Evolutionary conservation across 1,140 invertebrate genomes (phyloP), one percentile per base, ranked within the genome.

Genomic region (Neodiprion lecontei): DNA sequence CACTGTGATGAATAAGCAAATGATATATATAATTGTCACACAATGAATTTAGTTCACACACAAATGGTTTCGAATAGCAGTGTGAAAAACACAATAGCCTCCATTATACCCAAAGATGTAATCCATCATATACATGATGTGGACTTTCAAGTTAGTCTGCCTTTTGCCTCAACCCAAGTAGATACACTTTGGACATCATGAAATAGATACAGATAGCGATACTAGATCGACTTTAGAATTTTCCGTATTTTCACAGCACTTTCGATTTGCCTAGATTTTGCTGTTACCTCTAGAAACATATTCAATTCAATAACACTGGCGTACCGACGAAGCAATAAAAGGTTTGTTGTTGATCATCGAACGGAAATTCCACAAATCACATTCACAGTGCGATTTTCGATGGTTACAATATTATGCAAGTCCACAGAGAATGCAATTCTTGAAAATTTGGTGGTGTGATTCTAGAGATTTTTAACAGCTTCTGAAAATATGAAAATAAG

Each of bases 21-120:
- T 69, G 76, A 80, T 83, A 80, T 82, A 81, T 82, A 82, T 78
- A 80, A 83, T 85, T 80, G 81, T 72, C 69, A 82, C 49, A 67
- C 53, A 78, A 77, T 72, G 67, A 82, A 71, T 79, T 76, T 84
- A 83, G 80, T 82, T 72, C 9, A 61, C 9, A 61, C 4, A 61
- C 53, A 61, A 61, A 61, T 61, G 53, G 8, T 61, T 61, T 14
- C 53, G 11, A 61, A 61, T 61, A 61, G 53, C 53, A 61, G 53
- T 61, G 53, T 61, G 53, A 61, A 61, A 14, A 61, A 61, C 11
- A 61, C 53, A 61, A 12, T 61, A 61, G 53, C 9, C 53, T 40
- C 28, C 5, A 40, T 1, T 61, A 61, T 17, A 17, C 53, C 53
- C 53, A 61, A 61, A 7, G n/a, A 17, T 61, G 53, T 61, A 61